A percentile compares a stretch with the other conserved stretches of the same genome.
Evolutionary conservation across 2,797 vertebrate species (phyloP).

Genomic region (Yasuhikotakia modesta): DNA sequence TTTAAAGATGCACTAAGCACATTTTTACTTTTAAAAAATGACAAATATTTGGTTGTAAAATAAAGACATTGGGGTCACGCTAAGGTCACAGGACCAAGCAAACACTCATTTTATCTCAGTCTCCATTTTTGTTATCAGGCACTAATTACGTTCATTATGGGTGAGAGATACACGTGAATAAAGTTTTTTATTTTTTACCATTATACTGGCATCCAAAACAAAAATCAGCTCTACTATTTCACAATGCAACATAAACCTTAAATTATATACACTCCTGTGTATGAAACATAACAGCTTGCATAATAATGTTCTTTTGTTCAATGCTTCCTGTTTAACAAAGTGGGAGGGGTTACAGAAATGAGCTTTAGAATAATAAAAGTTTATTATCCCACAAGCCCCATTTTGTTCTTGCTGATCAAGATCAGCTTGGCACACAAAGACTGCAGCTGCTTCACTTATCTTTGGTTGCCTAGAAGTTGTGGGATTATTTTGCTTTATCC

Average conservation of each 20-base stretch:
- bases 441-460: constrained; percentile 31
- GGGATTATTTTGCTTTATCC: constrained; percentile 17
- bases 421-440: no score
- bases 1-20: constrained; percentile 12
- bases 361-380: background rate
- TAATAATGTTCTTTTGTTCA: no score
- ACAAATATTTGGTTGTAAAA: no score
- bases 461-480: constrained; percentile 12
- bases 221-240: no score
- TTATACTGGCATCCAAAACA: no score
- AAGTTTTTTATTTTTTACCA: no score
- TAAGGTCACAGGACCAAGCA: background rate
- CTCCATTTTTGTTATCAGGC: background rate
- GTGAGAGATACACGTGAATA: background rate
- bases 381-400: constrained; percentile 15
- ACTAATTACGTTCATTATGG: background rate
- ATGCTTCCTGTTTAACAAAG: constrained; percentile 4
- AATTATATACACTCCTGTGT: background rate
- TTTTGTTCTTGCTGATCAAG: constrained; percentile 20
- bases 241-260: background rate
- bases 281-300: background rate
- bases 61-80: no score
- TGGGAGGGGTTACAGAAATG: constrained; percentile 4
- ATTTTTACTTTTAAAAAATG: no score
- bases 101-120: background rate